Base-by-base conservation (phyloP, 1,140 invertebrate genomes). In the Cherax quadricarinatus region DNA sequence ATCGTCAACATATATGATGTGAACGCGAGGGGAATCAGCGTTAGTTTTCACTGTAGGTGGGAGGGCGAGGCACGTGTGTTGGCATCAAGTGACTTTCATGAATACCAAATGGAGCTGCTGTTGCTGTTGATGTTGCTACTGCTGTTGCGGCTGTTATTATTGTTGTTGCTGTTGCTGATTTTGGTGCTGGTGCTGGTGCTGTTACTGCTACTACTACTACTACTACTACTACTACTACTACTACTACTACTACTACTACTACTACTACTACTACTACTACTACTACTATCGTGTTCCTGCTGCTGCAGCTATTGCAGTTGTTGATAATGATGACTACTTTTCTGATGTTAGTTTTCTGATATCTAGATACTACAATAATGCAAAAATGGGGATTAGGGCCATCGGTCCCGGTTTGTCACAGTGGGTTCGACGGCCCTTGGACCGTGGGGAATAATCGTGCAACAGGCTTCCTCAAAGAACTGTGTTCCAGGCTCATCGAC, bases 221-320 rank as follows among this genome's bases (percentile, higher is more conserved):
- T 24, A 24, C 21, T 79, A 24, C 14, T 24, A 79, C 75, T 24
- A 24, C 75, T 24, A 79, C 14, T 24, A 79, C 75, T 79, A 79
- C 14, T 24, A 16, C 75, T 24, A 79, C 75, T 79, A 79, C 75
- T 79, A 79, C 4, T 79, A 79, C 75, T 79, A 79, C 75, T 79
- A 79, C 75, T 79, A 79, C 21, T 79, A 79, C 75, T 79, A 79
- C 75, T 24, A 79, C 75, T 79, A 79, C 75, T 73, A 73, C 70
- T 73, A 73, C 70, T 73, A 73, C 70, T 73, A 7, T 2, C 24
- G 24, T 73, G 18, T n/a, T n/a, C n/a, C n/a, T n/a, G 30, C 30
- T 41, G 30, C 30, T 75, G 0, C 12, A 41, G 30, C 30, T 1
- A 41, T 41, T 41, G 2, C 30, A 41, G 30, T 41, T 41, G 30